A percentile compares a stretch with the other conserved stretches of the same genome.
Evolutionary conservation across 2,888 invertebrate species (phyloP).

Genomic region (Chaetogeoica ovagalla): DNA sequence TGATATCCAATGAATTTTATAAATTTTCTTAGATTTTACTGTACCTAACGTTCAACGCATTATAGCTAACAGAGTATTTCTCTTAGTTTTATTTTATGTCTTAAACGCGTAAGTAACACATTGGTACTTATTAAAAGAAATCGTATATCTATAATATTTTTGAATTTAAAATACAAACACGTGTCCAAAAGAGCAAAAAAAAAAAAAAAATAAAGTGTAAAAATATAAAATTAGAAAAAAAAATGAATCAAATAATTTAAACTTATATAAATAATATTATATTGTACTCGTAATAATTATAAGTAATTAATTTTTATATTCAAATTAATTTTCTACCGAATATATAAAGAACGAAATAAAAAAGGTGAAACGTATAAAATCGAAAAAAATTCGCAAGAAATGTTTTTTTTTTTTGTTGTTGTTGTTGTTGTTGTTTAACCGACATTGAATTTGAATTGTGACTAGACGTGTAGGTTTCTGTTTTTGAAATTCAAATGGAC

Average conservation of each 20-base stretch:
- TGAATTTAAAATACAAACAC: neutral
- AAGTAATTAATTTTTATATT: conserved; percentile 6
- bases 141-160: neutral
- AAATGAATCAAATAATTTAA: conserved; percentile 44
- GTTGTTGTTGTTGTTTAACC: neutral
- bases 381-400: conserved; percentile 10
- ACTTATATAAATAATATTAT: conserved; percentile 22
- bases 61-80: too few species aligned
- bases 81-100: too few species aligned
- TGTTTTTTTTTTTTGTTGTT: too few species aligned
- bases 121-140: too few species aligned
- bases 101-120: too few species aligned
- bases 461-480: conserved; percentile 26
- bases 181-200: neutral
- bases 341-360: conserved; percentile 3
- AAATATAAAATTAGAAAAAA: conserved; percentile 39
- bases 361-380: conserved; percentile 2
- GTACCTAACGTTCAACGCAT: too few species aligned
- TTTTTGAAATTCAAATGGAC: conserved; percentile 45
- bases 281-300: conserved; percentile 36
- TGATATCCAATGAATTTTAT: too few species aligned
- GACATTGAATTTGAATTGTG: conserved; percentile 6
- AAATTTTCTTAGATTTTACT: too few species aligned
- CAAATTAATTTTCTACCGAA: conserved; percentile 30
- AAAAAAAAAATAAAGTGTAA: neutral